Conservation (phyloP, 2,113 vertebrate genomes). For the Chlorodrepanis virens region DNA sequence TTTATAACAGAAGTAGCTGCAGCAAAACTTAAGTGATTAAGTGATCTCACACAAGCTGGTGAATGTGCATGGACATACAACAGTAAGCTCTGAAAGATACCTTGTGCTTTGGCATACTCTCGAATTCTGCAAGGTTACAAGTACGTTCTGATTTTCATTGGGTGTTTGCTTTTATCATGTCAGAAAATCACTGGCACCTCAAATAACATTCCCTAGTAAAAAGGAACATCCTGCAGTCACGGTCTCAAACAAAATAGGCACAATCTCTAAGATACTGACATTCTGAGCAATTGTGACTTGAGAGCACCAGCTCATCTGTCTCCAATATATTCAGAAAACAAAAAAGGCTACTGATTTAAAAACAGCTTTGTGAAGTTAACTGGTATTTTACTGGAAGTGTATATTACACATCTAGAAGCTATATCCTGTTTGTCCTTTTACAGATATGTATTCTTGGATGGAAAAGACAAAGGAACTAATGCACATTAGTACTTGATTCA, state of each 20-base stretch:
- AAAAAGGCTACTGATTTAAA: background rate
- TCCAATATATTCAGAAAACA: background rate
- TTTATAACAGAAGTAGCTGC: background rate
- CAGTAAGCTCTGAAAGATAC: background rate
- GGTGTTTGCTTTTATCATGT: background rate
- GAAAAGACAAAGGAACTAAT: background rate
- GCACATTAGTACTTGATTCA: background rate
- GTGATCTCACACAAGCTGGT: background rate
- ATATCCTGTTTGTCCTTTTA: background rate
- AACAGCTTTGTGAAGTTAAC: background rate
- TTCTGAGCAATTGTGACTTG: background rate
- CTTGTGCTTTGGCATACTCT: background rate
- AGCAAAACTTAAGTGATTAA: background rate
- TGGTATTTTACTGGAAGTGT: background rate
- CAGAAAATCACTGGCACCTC: background rate
- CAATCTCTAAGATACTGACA: background rate
- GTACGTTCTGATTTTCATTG: background rate
- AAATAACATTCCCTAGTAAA: background rate
- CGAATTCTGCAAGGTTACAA: background rate
- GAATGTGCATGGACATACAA: fast-evolving
- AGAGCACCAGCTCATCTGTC: background rate
- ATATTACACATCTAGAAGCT: background rate
- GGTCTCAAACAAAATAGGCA: background rate
- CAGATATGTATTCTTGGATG: background rate
- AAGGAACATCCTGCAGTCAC: background rate